A percentile compares a stretch with the other conserved stretches of the same genome.
Conservation (phyloP, 1,140 invertebrate species). For the Coboldia fuscipes region DNA sequence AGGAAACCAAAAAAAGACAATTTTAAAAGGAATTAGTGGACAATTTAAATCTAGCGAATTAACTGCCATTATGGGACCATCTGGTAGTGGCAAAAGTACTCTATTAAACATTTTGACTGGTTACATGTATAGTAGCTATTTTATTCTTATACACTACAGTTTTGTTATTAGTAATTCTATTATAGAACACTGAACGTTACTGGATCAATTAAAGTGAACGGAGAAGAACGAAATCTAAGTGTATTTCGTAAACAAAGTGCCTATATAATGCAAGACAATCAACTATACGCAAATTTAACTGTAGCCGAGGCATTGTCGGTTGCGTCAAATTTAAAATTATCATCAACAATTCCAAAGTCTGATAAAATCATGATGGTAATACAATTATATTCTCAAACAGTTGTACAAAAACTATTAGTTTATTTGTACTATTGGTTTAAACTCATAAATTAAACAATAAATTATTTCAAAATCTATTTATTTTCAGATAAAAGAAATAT, state of each 20-base stretch:
- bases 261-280: slow-evolving; percentile 83
- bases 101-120: slow-evolving; percentile 54
- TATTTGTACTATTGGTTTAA: no score
- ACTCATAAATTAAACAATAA: no score
- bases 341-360: slow-evolving; percentile 28
- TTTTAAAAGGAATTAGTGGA: slow-evolving; percentile 29
- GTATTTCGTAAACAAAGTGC: slow-evolving; percentile 66
- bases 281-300: slow-evolving; percentile 59
- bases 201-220: slow-evolving; percentile 42
- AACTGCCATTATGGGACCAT: slow-evolving; percentile 57
- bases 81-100: slow-evolving; percentile 74
- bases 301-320: slow-evolving; percentile 70
- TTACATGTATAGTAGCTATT: no score
- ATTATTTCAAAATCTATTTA: not conserved
- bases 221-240: slow-evolving; percentile 39
- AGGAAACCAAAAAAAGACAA: slow-evolving; percentile 26
- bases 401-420: no score
- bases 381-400: no score
- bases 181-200: no score
- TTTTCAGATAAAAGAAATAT: slow-evolving; percentile 47
- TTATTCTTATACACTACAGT: no score
- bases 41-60: slow-evolving; percentile 30
- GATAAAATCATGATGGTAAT: slow-evolving; percentile 47
- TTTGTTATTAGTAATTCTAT: no score
- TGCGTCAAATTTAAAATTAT: slow-evolving; percentile 71